Conservation (phyloP, 92 coral and sea anemone genomes). For the Palythoa grandis region DNA sequence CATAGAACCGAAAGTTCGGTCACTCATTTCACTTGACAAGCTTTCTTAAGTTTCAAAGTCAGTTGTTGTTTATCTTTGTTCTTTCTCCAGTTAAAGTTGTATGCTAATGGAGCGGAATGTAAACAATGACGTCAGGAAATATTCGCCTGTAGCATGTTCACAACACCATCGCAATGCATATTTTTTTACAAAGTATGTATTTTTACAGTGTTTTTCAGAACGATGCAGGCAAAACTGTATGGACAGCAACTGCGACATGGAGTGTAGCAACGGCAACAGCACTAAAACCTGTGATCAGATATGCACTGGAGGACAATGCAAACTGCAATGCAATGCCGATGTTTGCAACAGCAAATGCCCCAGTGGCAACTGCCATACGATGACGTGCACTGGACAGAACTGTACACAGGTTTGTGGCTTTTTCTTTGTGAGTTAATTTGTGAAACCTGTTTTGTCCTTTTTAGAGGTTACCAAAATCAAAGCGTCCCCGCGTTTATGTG, state of each 20-base stretch:
- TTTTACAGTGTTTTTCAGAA: slow-evolving; percentile 23
- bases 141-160: too few species aligned
- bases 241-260: slow-evolving; percentile 9
- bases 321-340: slow-evolving; percentile 26
- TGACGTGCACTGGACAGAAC: slow-evolving; percentile 24
- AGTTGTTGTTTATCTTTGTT: too few species aligned
- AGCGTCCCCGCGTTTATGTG: too few species aligned
- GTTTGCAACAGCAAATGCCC: slow-evolving; percentile 26
- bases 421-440: neutral
- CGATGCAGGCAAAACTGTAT: slow-evolving; percentile 24
- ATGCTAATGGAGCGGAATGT: too few species aligned
- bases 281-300: slow-evolving; percentile 11
- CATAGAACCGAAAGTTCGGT: too few species aligned
- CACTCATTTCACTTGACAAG: too few species aligned
- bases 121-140: too few species aligned
- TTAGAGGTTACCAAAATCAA: too few species aligned
- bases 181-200: too few species aligned
- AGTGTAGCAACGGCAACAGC: neutral
- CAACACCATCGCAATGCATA: too few species aligned
- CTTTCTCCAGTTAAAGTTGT: too few species aligned
- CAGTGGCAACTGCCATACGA: slow-evolving; percentile 8
- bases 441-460: neutral
- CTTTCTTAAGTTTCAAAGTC: too few species aligned
- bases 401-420: slow-evolving; percentile 24
- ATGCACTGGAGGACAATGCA: slow-evolving; percentile 20